Percentiles rank a stretch among this genome's conserved stretches.
These are phyloP conservation scores for Triplophysa yarkandensis DNA, from an alignment of 2,797 vertebrate genomes.

Conservation along the genomic window DNA sequence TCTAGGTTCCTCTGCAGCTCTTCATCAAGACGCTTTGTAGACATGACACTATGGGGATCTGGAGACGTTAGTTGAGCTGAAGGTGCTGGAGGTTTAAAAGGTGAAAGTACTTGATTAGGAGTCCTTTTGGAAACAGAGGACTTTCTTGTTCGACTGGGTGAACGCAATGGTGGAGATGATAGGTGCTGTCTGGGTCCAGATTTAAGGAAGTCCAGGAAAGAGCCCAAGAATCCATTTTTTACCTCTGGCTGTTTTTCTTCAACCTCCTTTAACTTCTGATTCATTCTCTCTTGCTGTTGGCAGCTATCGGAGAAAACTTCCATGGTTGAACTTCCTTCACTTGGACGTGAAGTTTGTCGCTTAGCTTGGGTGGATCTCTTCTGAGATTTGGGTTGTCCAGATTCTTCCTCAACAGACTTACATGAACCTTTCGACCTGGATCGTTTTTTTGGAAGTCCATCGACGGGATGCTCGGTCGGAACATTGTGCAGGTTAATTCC, in stretches of 20 bases:
- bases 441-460: slow-evolving; percentile 85
- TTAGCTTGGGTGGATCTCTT: slow-evolving; percentile 85
- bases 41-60: slow-evolving; percentile 71
- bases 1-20: slow-evolving; percentile 92
- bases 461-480: slow-evolving; percentile 74
- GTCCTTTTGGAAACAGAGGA: slow-evolving; percentile 77
- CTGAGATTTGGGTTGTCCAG: slow-evolving; percentile 73
- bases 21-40: slow-evolving; percentile 83
- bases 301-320: slow-evolving; percentile 85
- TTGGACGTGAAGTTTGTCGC: slow-evolving; percentile 84
- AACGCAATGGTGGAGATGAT: slow-evolving; percentile 87
- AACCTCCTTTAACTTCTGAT: slow-evolving; percentile 96
- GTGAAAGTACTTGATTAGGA: slow-evolving; percentile 71
- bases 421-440: slow-evolving; percentile 79
- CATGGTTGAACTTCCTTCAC: slow-evolving; percentile 77
- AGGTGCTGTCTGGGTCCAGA: slow-evolving; percentile 95
- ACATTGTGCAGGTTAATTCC: slow-evolving; percentile 80
- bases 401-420: slow-evolving; percentile 80
- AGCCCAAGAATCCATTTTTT: slow-evolving; percentile 96
- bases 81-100: slow-evolving; percentile 74
- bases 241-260: slow-evolving; percentile 99
- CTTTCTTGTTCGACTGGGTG: slow-evolving; percentile 85
- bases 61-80: slow-evolving; percentile 67
- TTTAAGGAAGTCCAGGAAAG: slow-evolving; percentile 97
- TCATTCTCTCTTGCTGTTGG: slow-evolving; percentile 95